These are phyloP conservation scores for Drosophila grimshawi DNA, from an alignment of 1,140 invertebrate species.

Conservation along the genomic window DNA sequence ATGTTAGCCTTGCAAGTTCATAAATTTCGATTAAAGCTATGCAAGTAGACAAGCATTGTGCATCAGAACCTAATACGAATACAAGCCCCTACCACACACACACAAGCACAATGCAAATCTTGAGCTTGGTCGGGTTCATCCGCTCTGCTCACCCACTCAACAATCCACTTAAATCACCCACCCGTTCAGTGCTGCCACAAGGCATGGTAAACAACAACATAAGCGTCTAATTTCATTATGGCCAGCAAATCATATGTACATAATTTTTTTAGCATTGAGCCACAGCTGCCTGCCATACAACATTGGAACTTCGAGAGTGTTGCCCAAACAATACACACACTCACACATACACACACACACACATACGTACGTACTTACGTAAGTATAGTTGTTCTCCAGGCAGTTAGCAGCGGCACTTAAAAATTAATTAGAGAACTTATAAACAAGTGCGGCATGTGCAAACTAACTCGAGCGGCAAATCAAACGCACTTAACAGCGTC, in stretches of 20 bases:
- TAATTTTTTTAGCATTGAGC: conserved; percentile 68
- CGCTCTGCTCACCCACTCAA: conserved; percentile 5
- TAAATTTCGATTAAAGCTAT: conserved; percentile 68
- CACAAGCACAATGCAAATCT: conserved; percentile 32
- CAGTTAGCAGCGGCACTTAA: conserved; percentile 79
- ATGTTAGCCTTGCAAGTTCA: conserved; percentile 49
- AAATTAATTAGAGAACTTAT: conserved; percentile 83
- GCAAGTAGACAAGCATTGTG: conserved; percentile 19
- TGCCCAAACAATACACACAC: conserved; percentile 19
- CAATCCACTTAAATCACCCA: not conserved
- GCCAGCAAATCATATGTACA: conserved; percentile 77
- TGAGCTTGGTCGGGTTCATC: conserved; percentile 7
- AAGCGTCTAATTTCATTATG: conserved; percentile 76
- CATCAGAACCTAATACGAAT: conserved; percentile 21
- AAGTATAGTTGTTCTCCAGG: conserved; percentile 61
- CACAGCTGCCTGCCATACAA: conserved; percentile 65
- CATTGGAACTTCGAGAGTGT: conserved; percentile 60
- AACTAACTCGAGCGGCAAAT: conserved; percentile 82
- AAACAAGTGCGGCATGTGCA: conserved; percentile 81
- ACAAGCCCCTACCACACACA: not conserved
- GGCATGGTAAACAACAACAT: conserved; percentile 6
- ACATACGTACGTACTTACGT: not conserved
- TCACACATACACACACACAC: conserved; percentile 1
- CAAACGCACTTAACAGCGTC: conserved; percentile 72
- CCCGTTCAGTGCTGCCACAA: conserved; percentile 27